phyloP scores from a whole-genome alignment of 2,797 vertebrate genomes.

The Neosilurus hyrtlii region DNA sequence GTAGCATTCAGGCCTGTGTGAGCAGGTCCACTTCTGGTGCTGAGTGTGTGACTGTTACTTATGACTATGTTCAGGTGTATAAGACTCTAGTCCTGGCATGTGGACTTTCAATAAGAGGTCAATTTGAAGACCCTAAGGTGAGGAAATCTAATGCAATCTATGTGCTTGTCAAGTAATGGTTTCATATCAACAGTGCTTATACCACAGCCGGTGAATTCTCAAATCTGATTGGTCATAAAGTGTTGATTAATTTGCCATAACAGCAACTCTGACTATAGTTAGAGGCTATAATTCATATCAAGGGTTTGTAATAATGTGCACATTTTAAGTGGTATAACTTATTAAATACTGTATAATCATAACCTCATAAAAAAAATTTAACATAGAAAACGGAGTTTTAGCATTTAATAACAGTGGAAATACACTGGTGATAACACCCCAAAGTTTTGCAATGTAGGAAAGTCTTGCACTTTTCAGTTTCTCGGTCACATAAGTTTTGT shows the following conservation, averaged over 20 bases:
- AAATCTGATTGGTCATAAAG: not conserved
- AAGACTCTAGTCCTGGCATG: slow-evolving; percentile 87
- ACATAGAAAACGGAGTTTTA: not conserved
- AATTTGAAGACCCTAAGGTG: slow-evolving; percentile 93
- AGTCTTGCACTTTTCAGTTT: not conserved
- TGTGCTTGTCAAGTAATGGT: not conserved
- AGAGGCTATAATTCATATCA: not conserved
- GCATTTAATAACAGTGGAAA: not conserved
- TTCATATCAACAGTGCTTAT: not conserved
- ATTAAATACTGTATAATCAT: no score
- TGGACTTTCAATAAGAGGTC: slow-evolving; percentile 80
- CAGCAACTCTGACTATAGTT: not conserved
- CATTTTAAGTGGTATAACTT: not conserved
- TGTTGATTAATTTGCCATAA: not conserved
- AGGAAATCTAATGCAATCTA: not conserved
- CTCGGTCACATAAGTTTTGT: not conserved
- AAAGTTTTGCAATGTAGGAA: not conserved
- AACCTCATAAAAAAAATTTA: not conserved
- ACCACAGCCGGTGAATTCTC: not conserved
- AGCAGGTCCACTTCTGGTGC: slow-evolving; percentile 56
- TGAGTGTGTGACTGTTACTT: slow-evolving; percentile 68
- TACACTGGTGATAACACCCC: not conserved
- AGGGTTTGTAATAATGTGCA: not conserved
- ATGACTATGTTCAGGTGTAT: slow-evolving; percentile 87
- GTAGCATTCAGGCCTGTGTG: slow-evolving; percentile 75